Evolutionary conservation across 2,888 invertebrate genomes (phyloP), one percentile per base, ranked within the genome.

Genomic region (Trichopoda pennipes): DNA sequence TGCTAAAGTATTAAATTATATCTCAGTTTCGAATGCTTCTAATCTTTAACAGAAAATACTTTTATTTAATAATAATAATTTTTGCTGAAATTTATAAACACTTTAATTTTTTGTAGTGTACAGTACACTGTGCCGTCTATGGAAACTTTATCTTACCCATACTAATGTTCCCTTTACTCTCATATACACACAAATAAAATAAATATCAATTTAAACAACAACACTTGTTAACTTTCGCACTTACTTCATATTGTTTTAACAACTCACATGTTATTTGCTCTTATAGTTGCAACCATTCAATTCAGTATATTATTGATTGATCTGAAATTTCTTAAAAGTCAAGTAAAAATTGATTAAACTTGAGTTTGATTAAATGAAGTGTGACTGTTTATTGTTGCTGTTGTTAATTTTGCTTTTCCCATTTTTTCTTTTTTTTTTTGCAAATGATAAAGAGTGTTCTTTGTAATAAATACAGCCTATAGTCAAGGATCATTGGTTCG

Each of bases 401-500:
- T 35, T 44, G 28, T 49, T 64, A 14, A 38, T 60, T 6, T 35
- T 44, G 42, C 35, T 64, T 14, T 49, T 60, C 17, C 44, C 51
- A 35, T 55, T 55, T n/a, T n/a, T n/a, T n/a, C n/a, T n/a, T n/a
- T n/a, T n/a, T n/a, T n/a, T n/a, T n/a, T 69, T 72, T 55, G 61
- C 56, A 78, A 64, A 66, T 73, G 42, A 73, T 51, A 32, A 44
- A 23, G 42, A 56, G 28, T 58, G 47, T 44, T n/a, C 17, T 55
- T 16, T 19, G 44, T 14, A 44, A 56, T 21, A 32, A 66, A 53
- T 12, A 47, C 32, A 4, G 44, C 32, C 47, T 72, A 21, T 17
- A 83, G 81, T 68, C 74, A 83, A 81, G 78, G 85, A 85, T 85
- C 84, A 84, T 81, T 85, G 85, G 85, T 80, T 84, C 56, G 23